Evolutionary conservation across 2,797 vertebrate species (phyloP).

Genomic region (Leptatherina wallacei): DNA sequence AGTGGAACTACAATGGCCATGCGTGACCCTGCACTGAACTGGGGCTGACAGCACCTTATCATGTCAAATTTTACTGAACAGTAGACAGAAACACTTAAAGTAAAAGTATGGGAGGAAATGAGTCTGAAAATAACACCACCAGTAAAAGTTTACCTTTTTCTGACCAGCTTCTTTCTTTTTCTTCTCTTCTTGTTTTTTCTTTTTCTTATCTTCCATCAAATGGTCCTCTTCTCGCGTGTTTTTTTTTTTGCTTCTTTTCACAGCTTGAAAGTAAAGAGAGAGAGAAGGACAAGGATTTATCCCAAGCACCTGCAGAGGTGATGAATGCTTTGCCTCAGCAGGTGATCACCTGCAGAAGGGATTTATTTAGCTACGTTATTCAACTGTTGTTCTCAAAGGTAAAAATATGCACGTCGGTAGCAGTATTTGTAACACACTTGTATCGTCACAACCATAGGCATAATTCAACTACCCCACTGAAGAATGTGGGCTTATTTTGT

Average conservation of each 20-base stretch:
- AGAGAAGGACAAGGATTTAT: slow-evolving; percentile 15
- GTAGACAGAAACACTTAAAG: neutral
- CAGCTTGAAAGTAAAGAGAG: slow-evolving; percentile 66
- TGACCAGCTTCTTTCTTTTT: slow-evolving; percentile 98
- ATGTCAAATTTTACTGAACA: neutral
- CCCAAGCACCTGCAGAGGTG: slow-evolving; percentile 9
- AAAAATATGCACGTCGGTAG: slow-evolving; percentile 15
- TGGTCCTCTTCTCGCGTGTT: slow-evolving; percentile 90
- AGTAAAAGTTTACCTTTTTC: slow-evolving; percentile 87
- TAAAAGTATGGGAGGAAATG: neutral
- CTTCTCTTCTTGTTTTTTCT: slow-evolving; percentile 99
- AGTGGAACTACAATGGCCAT: slow-evolving; percentile 1
- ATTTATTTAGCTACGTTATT: slow-evolving; percentile 16
- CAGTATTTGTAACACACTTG: slow-evolving; percentile 4
- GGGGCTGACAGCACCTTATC: neutral
- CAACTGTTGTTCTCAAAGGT: slow-evolving; percentile 9
- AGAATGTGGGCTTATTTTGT: slow-evolving; percentile 21
- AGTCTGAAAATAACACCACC: neutral
- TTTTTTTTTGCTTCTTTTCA: slow-evolving; percentile 87
- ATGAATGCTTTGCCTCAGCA: slow-evolving; percentile 1
- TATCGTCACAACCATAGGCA: neutral
- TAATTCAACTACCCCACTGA: slow-evolving; percentile 7
- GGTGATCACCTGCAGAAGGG: slow-evolving; percentile 6
- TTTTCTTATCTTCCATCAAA: slow-evolving; percentile 99
- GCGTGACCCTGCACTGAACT: neutral